A percentile compares a stretch with the other conserved stretches of the same genome.
These are phyloP conservation scores for Petrosia ficiformis DNA, from an alignment of 37 sponge, comb jelly and placozoan genomes.

Conservation along the genomic window DNA sequence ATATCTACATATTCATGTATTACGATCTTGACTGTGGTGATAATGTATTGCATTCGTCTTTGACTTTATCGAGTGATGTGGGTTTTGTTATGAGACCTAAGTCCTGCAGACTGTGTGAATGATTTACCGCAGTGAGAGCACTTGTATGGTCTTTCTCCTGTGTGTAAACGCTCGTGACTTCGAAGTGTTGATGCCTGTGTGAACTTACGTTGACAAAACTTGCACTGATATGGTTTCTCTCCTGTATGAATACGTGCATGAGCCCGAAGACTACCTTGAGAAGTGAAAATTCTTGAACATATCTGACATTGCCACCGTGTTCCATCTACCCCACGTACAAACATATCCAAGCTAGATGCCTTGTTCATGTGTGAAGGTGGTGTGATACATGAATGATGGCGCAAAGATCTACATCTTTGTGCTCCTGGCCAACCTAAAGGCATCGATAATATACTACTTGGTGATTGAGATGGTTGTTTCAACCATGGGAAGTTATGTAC, in stretches of 20 bases:
- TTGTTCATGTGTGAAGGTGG: neutral
- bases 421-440: too few relatives aligned
- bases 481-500: too few relatives aligned
- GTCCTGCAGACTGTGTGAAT: slow-evolving; percentile 76
- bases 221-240: slow-evolving; percentile 73
- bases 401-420: neutral
- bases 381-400: neutral
- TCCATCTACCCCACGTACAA: slow-evolving; percentile 52
- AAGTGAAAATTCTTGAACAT: slow-evolving; percentile 62
- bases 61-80: slow-evolving; percentile 9
- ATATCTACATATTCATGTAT: neutral
- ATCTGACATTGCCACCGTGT: slow-evolving; percentile 57
- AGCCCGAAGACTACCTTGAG: slow-evolving; percentile 63
- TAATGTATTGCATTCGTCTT: neutral
- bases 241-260: slow-evolving; percentile 78
- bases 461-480: too few relatives aligned
- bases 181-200: slow-evolving; percentile 60
- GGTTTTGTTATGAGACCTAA: slow-evolving; percentile 70
- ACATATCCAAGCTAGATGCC: slow-evolving; percentile 41
- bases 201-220: slow-evolving; percentile 63
- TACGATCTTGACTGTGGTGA: neutral
- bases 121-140: slow-evolving; percentile 63
- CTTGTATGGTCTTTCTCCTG: slow-evolving; percentile 80
- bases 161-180: slow-evolving; percentile 68
- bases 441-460: too few relatives aligned